These are phyloP conservation scores for Pongo abelii DNA, from an alignment of 2,113 vertebrate genomes.

Conservation along the genomic window DNA sequence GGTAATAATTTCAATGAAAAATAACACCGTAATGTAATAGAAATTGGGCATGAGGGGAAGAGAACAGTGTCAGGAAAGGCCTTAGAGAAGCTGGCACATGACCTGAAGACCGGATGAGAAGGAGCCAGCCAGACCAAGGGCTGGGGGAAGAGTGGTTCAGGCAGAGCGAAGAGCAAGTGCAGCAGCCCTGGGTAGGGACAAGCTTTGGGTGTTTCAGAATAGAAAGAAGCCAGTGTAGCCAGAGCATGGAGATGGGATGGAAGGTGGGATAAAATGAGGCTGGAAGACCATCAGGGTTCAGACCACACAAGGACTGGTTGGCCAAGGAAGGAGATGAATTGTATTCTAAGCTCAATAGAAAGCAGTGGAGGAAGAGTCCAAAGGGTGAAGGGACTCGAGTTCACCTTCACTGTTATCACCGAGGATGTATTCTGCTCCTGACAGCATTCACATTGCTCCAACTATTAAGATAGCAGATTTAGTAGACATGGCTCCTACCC, in stretches of 20 bases:
- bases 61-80: not conserved
- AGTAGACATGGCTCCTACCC: not conserved
- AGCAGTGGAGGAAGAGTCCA: not conserved
- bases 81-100: not conserved
- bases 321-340: not conserved
- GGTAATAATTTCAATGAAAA: not conserved
- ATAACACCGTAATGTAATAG: not conserved
- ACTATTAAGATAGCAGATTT: not conserved
- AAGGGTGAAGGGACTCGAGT: no score
- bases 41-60: not conserved
- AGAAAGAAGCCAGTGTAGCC: not conserved
- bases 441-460: not conserved
- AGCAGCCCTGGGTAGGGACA: not conserved
- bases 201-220: not conserved
- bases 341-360: not conserved
- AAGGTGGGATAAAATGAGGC: no score
- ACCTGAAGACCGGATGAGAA: not conserved
- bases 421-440: accelerated
- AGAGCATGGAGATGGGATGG: not conserved
- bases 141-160: not conserved
- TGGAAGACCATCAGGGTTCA: not conserved
- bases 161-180: not conserved
- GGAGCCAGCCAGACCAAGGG: not conserved
- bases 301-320: not conserved
- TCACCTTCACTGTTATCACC: not conserved